Evolutionary conservation across 2,797 vertebrate genomes (phyloP).

Genomic region (Leuciscus waleckii): DNA sequence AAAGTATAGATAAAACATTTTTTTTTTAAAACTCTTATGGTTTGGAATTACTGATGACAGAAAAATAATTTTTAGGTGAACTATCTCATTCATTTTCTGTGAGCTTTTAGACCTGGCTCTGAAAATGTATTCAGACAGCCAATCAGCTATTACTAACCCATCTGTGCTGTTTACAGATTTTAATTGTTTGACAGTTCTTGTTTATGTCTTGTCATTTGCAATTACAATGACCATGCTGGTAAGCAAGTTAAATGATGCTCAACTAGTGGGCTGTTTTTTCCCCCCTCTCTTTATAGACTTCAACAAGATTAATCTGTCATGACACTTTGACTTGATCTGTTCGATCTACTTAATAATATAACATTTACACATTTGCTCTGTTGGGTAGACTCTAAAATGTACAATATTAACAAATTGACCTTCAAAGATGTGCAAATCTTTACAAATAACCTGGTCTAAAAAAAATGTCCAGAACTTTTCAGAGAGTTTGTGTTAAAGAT

Average conservation of each 20-base stretch:
- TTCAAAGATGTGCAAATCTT: background rate
- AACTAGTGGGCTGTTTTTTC: constrained; percentile 59
- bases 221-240: constrained; percentile 67
- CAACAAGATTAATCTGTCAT: background rate
- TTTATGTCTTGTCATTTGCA: constrained; percentile 80
- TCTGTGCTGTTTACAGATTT: constrained; percentile 77
- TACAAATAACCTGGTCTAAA: background rate
- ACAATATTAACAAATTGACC: background rate
- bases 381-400: background rate
- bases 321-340: background rate
- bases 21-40: background rate
- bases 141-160: constrained; percentile 76
- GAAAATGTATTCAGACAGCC: constrained; percentile 75
- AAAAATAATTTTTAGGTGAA: background rate
- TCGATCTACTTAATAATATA: background rate
- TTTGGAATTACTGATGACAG: background rate
- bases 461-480: background rate
- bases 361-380: background rate
- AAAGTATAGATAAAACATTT: too few species aligned
- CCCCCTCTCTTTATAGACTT: background rate
- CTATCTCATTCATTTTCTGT: constrained; percentile 44
- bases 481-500: background rate
- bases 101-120: constrained; percentile 58
- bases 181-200: constrained; percentile 80
- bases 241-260: constrained; percentile 57